Percentiles rank a stretch among this genome's conserved stretches.
phyloP scores from a whole-genome alignment of 37 sponge, comb jelly and placozoan species.

The Theonella swinhoei region DNA sequence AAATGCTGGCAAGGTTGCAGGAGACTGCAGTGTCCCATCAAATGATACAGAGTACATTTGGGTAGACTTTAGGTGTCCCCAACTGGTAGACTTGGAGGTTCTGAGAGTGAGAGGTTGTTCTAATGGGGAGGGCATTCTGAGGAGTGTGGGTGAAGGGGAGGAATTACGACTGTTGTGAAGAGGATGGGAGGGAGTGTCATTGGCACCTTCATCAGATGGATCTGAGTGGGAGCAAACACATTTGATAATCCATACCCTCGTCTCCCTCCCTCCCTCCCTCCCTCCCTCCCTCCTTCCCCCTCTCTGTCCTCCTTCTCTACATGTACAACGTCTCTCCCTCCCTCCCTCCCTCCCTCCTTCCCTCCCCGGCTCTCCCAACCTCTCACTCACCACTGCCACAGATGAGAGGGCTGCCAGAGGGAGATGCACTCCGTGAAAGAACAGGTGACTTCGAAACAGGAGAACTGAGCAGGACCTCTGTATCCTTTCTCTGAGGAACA shows the following conservation, averaged over 20 bases:
- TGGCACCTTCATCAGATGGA: not conserved
- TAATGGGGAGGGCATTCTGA: not conserved
- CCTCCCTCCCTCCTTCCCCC: not conserved
- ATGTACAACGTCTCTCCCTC: not conserved
- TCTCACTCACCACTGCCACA: not conserved
- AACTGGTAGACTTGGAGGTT: too few relatives aligned
- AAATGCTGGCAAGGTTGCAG: not conserved
- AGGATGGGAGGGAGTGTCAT: not conserved
- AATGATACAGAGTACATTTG: not conserved
- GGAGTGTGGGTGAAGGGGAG: not conserved
- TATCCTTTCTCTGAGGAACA: conserved; percentile 40
- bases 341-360: not conserved
- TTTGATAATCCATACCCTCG: too few relatives aligned
- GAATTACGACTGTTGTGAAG: not conserved
- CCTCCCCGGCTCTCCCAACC: not conserved
- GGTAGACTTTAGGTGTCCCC: too few relatives aligned
- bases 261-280: not conserved
- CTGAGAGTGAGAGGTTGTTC: not conserved
- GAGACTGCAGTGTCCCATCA: not conserved
- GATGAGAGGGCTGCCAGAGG: not conserved
- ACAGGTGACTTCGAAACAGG: not conserved
- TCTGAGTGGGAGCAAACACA: not conserved
- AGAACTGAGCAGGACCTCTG: not conserved
- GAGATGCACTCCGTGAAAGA: conserved; percentile 16
- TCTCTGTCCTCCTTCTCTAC: too few relatives aligned